Conservation (phyloP, 2,888 invertebrate species). For the Pyrocoelia pectoralis region DNA sequence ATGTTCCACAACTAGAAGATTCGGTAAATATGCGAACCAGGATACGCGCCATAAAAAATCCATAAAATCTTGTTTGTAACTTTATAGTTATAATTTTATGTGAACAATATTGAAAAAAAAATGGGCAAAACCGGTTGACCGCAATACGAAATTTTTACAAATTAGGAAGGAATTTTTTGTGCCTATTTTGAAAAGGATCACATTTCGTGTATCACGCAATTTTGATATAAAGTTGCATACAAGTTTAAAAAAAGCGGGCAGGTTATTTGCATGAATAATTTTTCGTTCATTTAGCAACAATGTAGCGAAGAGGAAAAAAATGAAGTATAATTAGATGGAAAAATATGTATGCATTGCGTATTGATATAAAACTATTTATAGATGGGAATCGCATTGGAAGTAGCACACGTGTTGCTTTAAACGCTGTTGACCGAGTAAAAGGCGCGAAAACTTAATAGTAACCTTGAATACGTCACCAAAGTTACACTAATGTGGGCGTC, state of each 20-base stretch:
- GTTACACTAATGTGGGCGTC: slow-evolving; percentile 17
- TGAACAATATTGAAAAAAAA: neutral
- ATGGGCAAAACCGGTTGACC: neutral
- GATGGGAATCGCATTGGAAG: slow-evolving; percentile 22
- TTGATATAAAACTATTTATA: slow-evolving; percentile 30
- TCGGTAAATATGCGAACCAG: too few relatives aligned
- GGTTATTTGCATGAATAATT: neutral
- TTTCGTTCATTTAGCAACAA: neutral
- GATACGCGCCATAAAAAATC: too few relatives aligned
- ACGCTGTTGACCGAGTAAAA: slow-evolving; percentile 27
- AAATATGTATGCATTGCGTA: slow-evolving; percentile 25
- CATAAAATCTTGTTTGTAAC: too few relatives aligned
- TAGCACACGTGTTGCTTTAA: slow-evolving; percentile 35
- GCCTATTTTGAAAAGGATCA: neutral
- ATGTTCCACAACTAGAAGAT: too few relatives aligned
- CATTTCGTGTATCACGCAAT: neutral
- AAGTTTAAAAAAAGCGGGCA: neutral
- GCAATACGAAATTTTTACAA: neutral
- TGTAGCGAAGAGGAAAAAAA: neutral
- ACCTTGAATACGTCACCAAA: slow-evolving; percentile 39
- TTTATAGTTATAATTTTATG: too few relatives aligned
- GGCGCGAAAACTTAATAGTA: slow-evolving; percentile 38
- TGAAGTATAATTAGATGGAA: slow-evolving; percentile 15
- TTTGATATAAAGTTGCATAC: neutral
- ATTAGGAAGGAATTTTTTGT: too few relatives aligned